A percentile compares a stretch with the other conserved stretches of the same genome.
Evolutionary conservation across 1,140 invertebrate genomes (phyloP).

Genomic region (Aphelenchoides fujianensis): DNA sequence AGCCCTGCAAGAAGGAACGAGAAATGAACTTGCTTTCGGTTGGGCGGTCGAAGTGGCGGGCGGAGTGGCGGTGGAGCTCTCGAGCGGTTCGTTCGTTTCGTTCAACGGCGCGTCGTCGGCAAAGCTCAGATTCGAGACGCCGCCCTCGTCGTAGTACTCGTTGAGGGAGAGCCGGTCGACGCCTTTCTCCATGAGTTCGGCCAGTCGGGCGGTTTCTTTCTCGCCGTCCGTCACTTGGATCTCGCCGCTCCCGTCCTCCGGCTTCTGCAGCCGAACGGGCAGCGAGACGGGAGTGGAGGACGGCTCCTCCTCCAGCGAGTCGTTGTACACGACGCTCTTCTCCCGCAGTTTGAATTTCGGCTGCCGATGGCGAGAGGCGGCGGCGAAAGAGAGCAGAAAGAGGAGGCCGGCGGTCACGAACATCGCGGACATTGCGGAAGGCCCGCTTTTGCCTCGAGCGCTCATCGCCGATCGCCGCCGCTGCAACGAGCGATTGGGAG

Average conservation of each 20-base stretch:
- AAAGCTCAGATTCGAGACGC: neutral
- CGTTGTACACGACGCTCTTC: constrained; percentile 4
- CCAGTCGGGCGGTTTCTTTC: neutral
- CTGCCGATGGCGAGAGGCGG: neutral
- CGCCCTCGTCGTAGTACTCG: constrained; percentile 13
- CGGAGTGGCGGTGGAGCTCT: constrained; percentile 6
- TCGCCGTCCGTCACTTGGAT: constrained; percentile 6
- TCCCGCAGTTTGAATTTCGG: neutral
- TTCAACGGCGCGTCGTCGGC: neutral
- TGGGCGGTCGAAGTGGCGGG: neutral
- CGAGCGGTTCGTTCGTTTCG: neutral
- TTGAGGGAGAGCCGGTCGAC: neutral
- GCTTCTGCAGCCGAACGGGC: neutral
- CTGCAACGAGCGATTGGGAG: too few species aligned
- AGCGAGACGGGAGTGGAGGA: neutral
- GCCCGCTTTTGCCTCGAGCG: too few species aligned
- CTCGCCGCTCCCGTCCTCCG: neutral
- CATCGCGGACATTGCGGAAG: too few species aligned
- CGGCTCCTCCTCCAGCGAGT: neutral
- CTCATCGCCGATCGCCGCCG: too few species aligned
- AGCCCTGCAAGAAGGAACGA: constrained; percentile 71
- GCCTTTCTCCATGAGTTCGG: constrained; percentile 10
- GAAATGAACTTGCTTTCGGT: constrained; percentile 21
- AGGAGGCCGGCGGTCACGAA: too few species aligned
- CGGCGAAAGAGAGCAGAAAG: too few species aligned